phyloP scores from a whole-genome alignment of 2,888 invertebrate genomes.

The Bombylius discolor region DNA sequence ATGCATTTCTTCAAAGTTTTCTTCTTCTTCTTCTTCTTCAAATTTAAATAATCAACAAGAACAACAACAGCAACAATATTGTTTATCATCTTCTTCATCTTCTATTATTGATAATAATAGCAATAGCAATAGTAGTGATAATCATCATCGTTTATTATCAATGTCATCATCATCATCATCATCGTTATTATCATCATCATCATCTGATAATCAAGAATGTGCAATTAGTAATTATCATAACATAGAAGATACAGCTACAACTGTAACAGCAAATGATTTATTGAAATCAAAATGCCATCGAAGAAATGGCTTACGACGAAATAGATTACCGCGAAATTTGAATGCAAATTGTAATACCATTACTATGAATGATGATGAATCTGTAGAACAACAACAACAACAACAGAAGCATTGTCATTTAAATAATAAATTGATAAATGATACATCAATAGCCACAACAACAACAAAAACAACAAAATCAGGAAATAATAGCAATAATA shows the following conservation, averaged over 20 bases:
- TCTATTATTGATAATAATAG: not conserved
- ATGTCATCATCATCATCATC: not conserved
- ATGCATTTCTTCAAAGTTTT: not conserved
- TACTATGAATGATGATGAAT: not conserved
- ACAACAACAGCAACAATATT: too few relatives aligned
- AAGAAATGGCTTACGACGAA: not conserved
- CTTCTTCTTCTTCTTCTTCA: not conserved
- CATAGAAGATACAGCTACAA: too few relatives aligned
- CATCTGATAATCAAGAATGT: not conserved
- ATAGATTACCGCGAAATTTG: not conserved
- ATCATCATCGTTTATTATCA: not conserved
- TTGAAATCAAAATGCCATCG: not conserved
- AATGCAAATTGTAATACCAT: not conserved
- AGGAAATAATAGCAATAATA: not conserved
- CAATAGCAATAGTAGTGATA: constrained; percentile 1
- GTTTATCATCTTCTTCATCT: not conserved
- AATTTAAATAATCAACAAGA: not conserved
- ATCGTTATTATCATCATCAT: not conserved
- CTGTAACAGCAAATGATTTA: not conserved
- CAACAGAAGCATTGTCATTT: not conserved
- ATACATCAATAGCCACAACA: too few relatives aligned
- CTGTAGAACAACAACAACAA: not conserved
- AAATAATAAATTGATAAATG: not conserved
- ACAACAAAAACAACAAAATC: not conserved
- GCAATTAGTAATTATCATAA: too few relatives aligned